Percentiles rank a stretch among this genome's conserved stretches.
These are phyloP conservation scores for Sarcophaga variegata DNA, from an alignment of 2,888 invertebrate species.

Conservation along the genomic window DNA sequence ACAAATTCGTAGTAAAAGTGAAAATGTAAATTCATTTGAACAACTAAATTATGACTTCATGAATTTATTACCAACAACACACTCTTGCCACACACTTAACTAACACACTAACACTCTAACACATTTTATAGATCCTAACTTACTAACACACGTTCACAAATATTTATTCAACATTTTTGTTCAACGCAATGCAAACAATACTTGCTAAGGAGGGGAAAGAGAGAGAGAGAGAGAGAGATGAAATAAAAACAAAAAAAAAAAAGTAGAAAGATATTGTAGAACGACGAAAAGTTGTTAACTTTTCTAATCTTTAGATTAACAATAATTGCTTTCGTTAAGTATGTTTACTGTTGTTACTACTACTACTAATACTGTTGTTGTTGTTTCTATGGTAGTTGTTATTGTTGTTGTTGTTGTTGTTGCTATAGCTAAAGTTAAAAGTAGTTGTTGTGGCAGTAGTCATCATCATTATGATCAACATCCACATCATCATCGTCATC, in stretches of 20 bases:
- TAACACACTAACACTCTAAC: too few relatives aligned
- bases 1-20: slow-evolving; percentile 5
- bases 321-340: slow-evolving; percentile 57
- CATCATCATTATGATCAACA: slow-evolving; percentile 9
- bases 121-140: too few relatives aligned
- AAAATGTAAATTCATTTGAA: slow-evolving; percentile 27
- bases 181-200: not conserved
- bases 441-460: slow-evolving; percentile 1
- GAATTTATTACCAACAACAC: not conserved
- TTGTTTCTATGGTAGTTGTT: not conserved
- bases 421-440: not conserved
- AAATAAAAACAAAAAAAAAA: not conserved
- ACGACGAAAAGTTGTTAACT: slow-evolving; percentile 57
- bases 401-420: not conserved
- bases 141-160: not conserved
- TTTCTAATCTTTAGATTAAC: slow-evolving; percentile 63
- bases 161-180: slow-evolving; percentile 5
- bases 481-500: too few relatives aligned
- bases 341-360: not conserved
- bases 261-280: not conserved
- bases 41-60: slow-evolving; percentile 22
- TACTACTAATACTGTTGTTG: not conserved
- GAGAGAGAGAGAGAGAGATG: too few relatives aligned
- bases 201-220: too few relatives aligned
- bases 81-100: not conserved